A percentile compares a stretch with the other conserved stretches of the same genome.
phyloP scores from a whole-genome alignment of 1,140 invertebrate species.

The Trichonephila clavipes region DNA sequence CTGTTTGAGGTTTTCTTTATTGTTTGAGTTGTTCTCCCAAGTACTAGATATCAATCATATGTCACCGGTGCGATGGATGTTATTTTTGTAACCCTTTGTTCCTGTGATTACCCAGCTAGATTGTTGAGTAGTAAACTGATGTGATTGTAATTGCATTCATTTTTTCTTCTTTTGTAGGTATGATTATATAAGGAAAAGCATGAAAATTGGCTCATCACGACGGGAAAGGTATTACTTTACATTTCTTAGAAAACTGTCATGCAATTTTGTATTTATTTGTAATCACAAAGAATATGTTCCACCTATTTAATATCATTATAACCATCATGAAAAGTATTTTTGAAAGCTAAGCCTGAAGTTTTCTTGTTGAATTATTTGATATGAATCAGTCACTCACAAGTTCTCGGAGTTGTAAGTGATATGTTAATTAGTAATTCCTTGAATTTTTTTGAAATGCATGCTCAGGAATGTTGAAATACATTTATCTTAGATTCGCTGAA shows the following conservation, averaged over 20 bases:
- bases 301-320: background rate
- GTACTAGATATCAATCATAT: slow-evolving; percentile 61
- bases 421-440: background rate
- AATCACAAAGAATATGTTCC: background rate
- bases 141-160: slow-evolving; percentile 59
- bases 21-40: background rate
- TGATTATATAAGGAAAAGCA: slow-evolving; percentile 57
- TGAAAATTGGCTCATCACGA: slow-evolving; percentile 50
- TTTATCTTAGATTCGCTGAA: background rate
- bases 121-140: slow-evolving; percentile 33
- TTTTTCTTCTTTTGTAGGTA: slow-evolving; percentile 54
- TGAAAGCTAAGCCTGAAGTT: background rate
- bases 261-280: slow-evolving; percentile 9
- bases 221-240: slow-evolving; percentile 63
- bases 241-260: slow-evolving; percentile 29
- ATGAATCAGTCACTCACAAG: background rate
- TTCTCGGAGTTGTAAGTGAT: background rate
- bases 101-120: slow-evolving; percentile 37
- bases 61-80: slow-evolving; percentile 12
- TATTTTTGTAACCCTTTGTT: slow-evolving; percentile 24
- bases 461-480: background rate
- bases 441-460: background rate
- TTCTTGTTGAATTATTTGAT: background rate
- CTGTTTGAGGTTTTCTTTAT: slow-evolving; percentile 5
- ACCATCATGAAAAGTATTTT: background rate